A percentile compares a stretch with the other conserved stretches of the same genome.
Evolutionary conservation across 2,888 invertebrate species (phyloP).

Genomic region (Polydrusus pterygomalis): DNA sequence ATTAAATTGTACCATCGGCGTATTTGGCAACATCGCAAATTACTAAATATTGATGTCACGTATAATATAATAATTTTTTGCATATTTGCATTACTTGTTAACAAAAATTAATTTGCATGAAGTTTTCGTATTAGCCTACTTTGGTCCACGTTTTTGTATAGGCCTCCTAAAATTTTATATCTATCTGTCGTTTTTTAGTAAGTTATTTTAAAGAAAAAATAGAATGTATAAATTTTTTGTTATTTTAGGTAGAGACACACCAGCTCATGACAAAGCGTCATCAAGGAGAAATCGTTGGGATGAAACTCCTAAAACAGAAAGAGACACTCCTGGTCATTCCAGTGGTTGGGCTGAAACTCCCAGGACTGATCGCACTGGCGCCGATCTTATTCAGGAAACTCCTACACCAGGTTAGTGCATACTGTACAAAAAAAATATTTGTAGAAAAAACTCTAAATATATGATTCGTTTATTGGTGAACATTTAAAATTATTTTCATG

Average conservation of each 20-base stretch:
- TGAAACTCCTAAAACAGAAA: conserved; percentile 98
- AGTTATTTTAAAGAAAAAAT: not conserved
- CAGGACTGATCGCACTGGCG: conserved; percentile 88
- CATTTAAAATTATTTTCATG: not conserved
- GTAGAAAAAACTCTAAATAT: too few species aligned
- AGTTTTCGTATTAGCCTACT: too few species aligned
- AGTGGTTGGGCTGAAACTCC: conserved; percentile 99
- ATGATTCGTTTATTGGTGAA: too few species aligned
- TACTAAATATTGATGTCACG: too few species aligned
- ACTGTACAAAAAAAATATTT: not conserved
- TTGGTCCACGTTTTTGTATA: too few species aligned
- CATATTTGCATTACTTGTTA: too few species aligned
- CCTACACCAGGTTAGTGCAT: conserved; percentile 81
- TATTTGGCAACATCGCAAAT: too few species aligned
- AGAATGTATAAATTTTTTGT: conserved; percentile 73
- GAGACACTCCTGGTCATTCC: conserved; percentile 95
- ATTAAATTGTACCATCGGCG: too few species aligned
- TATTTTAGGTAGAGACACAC: conserved; percentile 84
- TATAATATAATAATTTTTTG: too few species aligned
- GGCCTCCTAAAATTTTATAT: too few species aligned
- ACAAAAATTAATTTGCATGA: too few species aligned
- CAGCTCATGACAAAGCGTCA: conserved; percentile 82
- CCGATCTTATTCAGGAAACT: conserved; percentile 82
- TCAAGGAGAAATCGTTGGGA: conserved; percentile 98
- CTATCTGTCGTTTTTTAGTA: too few species aligned